Evolutionary conservation across 1,140 invertebrate genomes (phyloP), one percentile per base, ranked within the genome.

Genomic region (Sesamia nonagrioides): DNA sequence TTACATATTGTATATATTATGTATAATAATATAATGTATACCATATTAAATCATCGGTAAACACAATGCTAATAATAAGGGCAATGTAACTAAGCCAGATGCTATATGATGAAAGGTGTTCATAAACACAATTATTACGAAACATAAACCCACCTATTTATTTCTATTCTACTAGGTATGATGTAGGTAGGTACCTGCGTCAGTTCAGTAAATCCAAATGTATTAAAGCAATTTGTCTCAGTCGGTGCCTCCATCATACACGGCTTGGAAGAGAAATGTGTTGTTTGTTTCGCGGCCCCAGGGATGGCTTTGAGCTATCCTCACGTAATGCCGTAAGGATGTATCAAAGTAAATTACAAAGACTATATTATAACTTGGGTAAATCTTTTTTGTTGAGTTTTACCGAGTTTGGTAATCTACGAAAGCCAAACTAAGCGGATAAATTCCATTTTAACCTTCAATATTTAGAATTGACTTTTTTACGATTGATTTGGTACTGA

Each of bases 141-240:
- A 40, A 77, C 63, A 66, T 27, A 72, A 78, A 63, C 37, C 52
- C 40, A n/a, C 40, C 42, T 72, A 61, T 82, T 75, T 82, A 74
- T 79, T 82, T 74, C 40, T 77, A 68, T 77, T 42, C 52, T 48
- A 50, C 21, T 7, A 17, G 27, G 27, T 8, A 15, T 2, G 13
- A 35, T 7, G 27, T 61, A 48, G 17, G 27, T 61, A 48, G 17
- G 48, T 71, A 81, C 82, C 78, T 81, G 71, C 48, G 82, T 87
- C 77, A 84, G 58, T 76, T 45, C 73, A 83, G 76, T 79, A 86
- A 88, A 85, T 80, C 78, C 72, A 66, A 84, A 89, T 82, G 77
- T 84, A 90, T 90, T 82, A 78, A 78, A 79, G 83, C 80, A 80
- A 92, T 92, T 90, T 88, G 86, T 91, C 85, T 86, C 76, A 81